Conservation (phyloP, 2,888 invertebrate genomes). For the Abrostola tripartita region DNA sequence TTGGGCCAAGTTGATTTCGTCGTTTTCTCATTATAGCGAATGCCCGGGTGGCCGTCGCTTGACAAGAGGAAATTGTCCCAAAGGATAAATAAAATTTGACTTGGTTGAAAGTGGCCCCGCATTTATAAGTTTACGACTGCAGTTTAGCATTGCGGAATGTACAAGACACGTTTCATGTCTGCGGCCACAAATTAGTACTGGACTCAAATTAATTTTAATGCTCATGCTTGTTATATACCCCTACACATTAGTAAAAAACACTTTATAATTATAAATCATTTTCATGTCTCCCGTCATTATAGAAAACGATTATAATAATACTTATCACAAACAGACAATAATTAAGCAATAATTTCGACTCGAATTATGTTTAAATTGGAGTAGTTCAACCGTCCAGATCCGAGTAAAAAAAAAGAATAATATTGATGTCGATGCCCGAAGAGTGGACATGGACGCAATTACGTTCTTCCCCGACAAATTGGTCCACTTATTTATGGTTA, state of each 20-base stretch:
- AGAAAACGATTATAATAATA: conserved; percentile 43
- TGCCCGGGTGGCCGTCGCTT: conserved; percentile 83
- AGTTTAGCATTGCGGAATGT: conserved; percentile 65
- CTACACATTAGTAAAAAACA: background rate
- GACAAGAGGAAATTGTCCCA: conserved; percentile 85
- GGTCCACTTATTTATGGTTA: conserved; percentile 76
- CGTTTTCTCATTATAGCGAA: conserved; percentile 83
- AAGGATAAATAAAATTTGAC: conserved; percentile 85
- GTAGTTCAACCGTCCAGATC: conserved; percentile 44
- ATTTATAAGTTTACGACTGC: conserved; percentile 82
- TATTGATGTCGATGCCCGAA: conserved; percentile 54
- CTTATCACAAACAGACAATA: conserved; percentile 46
- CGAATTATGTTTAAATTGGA: conserved; percentile 57
- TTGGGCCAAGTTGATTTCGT: conserved; percentile 81
- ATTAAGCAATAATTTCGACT: conserved; percentile 48
- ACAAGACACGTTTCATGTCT: conserved; percentile 43
- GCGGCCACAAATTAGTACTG: conserved; percentile 27
- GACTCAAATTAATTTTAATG: conserved; percentile 10
- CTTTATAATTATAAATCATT: conserved; percentile 21
- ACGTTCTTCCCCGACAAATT: conserved; percentile 70
- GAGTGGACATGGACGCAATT: conserved; percentile 70
- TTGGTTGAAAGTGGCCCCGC: conserved; percentile 74
- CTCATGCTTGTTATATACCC: conserved; percentile 4
- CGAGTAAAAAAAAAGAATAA: conserved; percentile 45
- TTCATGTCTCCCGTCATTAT: conserved; percentile 32